Percentiles rank a stretch among this genome's conserved stretches.
Evolutionary conservation across 2,113 vertebrate species (phyloP).

Genomic region (Nothobranchius kuhntae): DNA sequence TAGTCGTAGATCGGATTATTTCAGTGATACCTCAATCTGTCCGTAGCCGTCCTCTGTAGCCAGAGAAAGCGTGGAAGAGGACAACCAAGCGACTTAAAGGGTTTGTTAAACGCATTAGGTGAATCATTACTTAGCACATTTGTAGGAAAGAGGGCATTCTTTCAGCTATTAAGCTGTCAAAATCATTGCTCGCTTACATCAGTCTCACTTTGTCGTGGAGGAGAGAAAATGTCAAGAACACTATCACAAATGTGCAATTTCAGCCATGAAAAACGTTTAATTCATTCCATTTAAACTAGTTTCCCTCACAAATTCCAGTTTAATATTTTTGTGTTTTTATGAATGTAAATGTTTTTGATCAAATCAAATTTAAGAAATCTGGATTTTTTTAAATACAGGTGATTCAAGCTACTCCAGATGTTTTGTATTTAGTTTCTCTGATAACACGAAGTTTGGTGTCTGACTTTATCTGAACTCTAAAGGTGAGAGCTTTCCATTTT

Average conservation of each 20-base stretch:
- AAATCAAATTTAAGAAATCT: too few species aligned
- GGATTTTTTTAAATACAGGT: too few species aligned
- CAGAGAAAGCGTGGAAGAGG: neutral
- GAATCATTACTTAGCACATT: conserved; percentile 6
- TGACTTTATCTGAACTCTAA: too few species aligned
- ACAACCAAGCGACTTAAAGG: conserved; percentile 10
- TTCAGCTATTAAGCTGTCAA: neutral
- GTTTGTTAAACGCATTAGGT: conserved; percentile 5
- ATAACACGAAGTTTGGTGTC: too few species aligned
- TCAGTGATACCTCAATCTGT: neutral
- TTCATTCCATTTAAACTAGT: neutral
- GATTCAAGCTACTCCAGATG: too few species aligned
- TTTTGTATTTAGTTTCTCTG: too few species aligned
- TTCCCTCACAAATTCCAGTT: neutral
- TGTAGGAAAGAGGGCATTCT: neutral
- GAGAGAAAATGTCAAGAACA: neutral
- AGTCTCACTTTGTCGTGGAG: neutral
- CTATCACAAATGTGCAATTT: neutral
- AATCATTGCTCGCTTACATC: neutral
- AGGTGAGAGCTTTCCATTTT: too few species aligned
- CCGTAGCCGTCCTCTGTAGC: neutral
- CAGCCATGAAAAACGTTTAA: neutral
- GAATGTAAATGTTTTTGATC: too few species aligned
- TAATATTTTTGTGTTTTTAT: neutral
- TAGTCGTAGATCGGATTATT: neutral